Evolutionary conservation across 1,140 invertebrate species (phyloP).

Genomic region (Protaetia brevitarsis): DNA sequence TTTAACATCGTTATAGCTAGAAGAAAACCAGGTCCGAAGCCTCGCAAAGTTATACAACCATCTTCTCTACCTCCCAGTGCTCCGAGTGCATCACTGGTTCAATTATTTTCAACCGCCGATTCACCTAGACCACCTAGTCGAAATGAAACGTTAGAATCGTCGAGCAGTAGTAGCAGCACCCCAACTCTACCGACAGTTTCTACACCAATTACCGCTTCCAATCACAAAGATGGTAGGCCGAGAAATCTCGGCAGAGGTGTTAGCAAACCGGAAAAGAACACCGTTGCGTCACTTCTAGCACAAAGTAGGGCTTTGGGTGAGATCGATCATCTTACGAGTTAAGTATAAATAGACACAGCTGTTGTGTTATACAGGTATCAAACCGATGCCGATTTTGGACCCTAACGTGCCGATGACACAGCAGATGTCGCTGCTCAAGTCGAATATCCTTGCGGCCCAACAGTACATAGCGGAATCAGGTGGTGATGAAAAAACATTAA

Average conservation of each 20-base stretch:
- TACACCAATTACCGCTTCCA: conserved; percentile 32
- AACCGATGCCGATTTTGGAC: conserved; percentile 58
- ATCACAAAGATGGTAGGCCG: conserved; percentile 69
- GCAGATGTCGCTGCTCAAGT: conserved; percentile 59
- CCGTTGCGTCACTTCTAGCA: conserved; percentile 79
- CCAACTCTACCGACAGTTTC: conserved; percentile 40
- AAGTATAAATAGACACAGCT: not conserved
- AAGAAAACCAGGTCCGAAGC: conserved; percentile 70
- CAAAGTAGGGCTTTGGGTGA: conserved; percentile 75
- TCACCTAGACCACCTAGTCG: conserved; percentile 57
- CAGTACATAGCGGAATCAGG: conserved; percentile 52
- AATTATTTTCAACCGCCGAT: conserved; percentile 57
- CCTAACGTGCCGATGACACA: conserved; percentile 57
- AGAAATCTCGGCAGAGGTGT: conserved; percentile 79
- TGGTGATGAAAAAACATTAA: conserved; percentile 52
- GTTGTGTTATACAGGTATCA: conserved; percentile 48
- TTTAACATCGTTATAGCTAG: conserved; percentile 58
- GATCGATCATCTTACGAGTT: not conserved
- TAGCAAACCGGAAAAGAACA: conserved; percentile 88
- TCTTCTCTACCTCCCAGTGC: conserved; percentile 50
- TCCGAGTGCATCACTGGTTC: conserved; percentile 54
- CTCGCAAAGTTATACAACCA: conserved; percentile 62
- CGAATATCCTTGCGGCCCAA: conserved; percentile 58
- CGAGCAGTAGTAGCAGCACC: conserved; percentile 66
- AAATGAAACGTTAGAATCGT: conserved; percentile 50